phyloP scores from a whole-genome alignment of 2,113 vertebrate species.

The Chlorocebus sabaeus region DNA sequence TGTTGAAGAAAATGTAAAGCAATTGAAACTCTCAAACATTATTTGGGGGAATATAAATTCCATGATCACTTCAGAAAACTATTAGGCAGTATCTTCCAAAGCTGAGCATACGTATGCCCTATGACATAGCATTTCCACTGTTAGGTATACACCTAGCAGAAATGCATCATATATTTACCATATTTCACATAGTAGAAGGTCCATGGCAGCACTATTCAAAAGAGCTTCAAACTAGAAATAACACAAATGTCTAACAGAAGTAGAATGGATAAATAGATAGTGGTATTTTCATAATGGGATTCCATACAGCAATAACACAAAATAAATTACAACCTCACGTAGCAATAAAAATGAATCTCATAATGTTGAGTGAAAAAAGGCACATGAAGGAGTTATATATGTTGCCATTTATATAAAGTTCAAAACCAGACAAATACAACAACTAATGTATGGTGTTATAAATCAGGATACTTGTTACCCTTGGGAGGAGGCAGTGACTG shows the following conservation, averaged over 20 bases:
- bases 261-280: neutral
- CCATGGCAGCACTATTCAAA: neutral
- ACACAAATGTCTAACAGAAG: neutral
- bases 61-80: neutral
- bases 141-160: neutral
- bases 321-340: neutral
- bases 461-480: neutral
- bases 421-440: neutral
- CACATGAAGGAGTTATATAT: neutral
- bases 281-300: neutral
- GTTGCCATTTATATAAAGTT: neutral
- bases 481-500: neutral
- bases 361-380: neutral
- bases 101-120: neutral
- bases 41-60: neutral
- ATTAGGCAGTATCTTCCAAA: neutral
- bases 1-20: neutral
- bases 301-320: neutral
- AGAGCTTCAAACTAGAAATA: neutral
- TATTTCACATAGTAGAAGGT: neutral
- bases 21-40: neutral
- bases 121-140: neutral
- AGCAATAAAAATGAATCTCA: neutral
- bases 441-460: neutral
- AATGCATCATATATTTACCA: neutral